Base-by-base conservation (phyloP, 2,888 invertebrate species). In the Adela reaumurella region DNA sequence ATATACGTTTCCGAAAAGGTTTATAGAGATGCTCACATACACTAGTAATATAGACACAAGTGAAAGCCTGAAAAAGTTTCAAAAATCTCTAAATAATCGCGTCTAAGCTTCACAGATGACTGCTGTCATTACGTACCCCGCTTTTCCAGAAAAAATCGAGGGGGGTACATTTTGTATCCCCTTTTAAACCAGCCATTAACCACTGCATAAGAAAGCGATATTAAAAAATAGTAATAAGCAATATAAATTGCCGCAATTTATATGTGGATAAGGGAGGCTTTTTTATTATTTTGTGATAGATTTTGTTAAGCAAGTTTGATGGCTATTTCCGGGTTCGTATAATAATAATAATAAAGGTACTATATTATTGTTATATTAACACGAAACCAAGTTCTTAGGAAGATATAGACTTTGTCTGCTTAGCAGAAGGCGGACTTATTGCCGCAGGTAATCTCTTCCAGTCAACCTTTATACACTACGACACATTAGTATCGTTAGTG, bases 191-290 rank as follows among this genome's bases (percentile, higher is more conserved):
- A 50, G 52, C 53, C 53, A 54, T 54, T 54, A 54, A 53, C 51
- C 53, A 47, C 53, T 49, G 53, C 50, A 41, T 50, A 51, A 53
- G 50, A 47, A 50, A 53, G 52, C 52, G 53, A 53, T 54, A 54
- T 54, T 54, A 54, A 54, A 54, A 54, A 53, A 54, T 54, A 54
- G 54, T 54, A 54, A 54, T 52, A 53, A 54, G 54, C 54, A 54
- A 53, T 54, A 54, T 54, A 53, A 54, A 54, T 54, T 53, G 53
- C 53, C 52, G 53, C 53, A 54, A 54, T 54, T 54, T 54, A 54
- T 54, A 54, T 54, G 53, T 53, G 50, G 53, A 52, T 35, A 35
- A 35, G 35, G n/a, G 35, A 35, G 14, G 53, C 51, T 35, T 11
- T 35, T 35, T 35, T 35, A 14, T 35, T 35, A 14, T 35, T 35